Base-by-base conservation (phyloP, 2,888 invertebrate genomes). In the Euphydryas editha region DNA sequence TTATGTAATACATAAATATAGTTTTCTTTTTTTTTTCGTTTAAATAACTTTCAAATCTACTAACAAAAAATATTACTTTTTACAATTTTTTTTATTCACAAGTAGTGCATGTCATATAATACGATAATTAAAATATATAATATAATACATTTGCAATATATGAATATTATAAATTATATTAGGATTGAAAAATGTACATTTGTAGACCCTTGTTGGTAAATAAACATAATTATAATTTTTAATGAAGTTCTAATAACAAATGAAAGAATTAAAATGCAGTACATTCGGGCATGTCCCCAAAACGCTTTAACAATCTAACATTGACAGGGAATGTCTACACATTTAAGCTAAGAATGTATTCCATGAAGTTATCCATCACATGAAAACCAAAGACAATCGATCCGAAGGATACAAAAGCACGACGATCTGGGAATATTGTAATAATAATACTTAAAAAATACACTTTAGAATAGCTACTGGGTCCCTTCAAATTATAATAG, bases 361-460 rank as follows among this genome's bases (percentile, higher is more conserved):
- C n/a, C 17, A 46, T 17, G 13, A 36, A 30, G 21, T 46, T 17
- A 36, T 47, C 44, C 78, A 73, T 62, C 58, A 57, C 44, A 64
- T 42, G 37, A 44, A 44, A 54, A 62, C 44, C 49, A 17, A 39
- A 20, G 39, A 47, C 44, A 47, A 62, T 37, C 37, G 37, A 66
- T 62, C 51, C 54, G 60, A 75, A 82, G 78, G 79, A 82, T 83
- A 79, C 86, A 82, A 83, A 81, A 86, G 83, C 85, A 82, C 80
- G 83, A 85, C 85, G 84, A 85, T 85, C 81, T 86, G 87, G 87
- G 90, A 88, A 87, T 90, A 89, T 44, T 87, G 89, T 89, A 90
- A 85, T 76, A 83, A 78, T 88, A 90, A 88, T 86, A 90, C 90
- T 89, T 88, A 89, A 79, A n/a, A 63, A 82, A 85, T 87, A 87